Evolutionary conservation across 2,113 vertebrate species (phyloP).

Genomic region (Columba livia): DNA sequence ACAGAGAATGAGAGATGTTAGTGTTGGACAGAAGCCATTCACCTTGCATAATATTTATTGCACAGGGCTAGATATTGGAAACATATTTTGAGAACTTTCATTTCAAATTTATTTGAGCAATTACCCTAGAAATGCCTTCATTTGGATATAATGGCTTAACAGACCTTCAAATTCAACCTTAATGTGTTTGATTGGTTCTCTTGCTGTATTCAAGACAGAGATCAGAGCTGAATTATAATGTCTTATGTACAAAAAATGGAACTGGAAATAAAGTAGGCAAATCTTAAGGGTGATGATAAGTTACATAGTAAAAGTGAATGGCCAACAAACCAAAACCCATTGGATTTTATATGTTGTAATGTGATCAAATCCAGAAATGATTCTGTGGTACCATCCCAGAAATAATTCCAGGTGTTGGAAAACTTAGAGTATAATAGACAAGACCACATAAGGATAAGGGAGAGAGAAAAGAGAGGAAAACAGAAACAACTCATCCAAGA

Average conservation of each 20-base stretch:
- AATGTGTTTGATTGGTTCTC: neutral
- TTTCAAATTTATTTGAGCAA: conserved; percentile 40
- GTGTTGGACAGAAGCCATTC: conserved; percentile 61
- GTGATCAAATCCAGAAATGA: neutral
- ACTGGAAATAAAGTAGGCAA: neutral
- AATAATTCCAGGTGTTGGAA: conserved; percentile 27
- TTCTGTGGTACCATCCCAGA: conserved; percentile 6
- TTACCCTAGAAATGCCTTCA: conserved; percentile 34
- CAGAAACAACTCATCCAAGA: neutral
- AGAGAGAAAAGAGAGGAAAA: neutral
- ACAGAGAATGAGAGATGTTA: conserved; percentile 40
- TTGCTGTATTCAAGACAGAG: neutral
- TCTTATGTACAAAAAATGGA: neutral
- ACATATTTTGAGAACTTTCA: conserved; percentile 40
- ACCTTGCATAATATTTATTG: conserved; percentile 60
- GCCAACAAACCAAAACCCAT: neutral
- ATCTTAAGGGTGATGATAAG: conserved; percentile 23
- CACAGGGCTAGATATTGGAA: conserved; percentile 38
- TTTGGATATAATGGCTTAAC: conserved; percentile 39
- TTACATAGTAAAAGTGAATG: conserved; percentile 21
- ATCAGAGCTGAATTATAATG: neutral
- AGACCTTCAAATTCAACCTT: conserved; percentile 10
- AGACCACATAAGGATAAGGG: neutral
- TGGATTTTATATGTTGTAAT: conserved; percentile 20
- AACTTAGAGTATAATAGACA: neutral